Evolutionary conservation across 2,113 vertebrate genomes (phyloP), one percentile per base, ranked within the genome.

Genomic region (Pantherophis guttatus): DNA sequence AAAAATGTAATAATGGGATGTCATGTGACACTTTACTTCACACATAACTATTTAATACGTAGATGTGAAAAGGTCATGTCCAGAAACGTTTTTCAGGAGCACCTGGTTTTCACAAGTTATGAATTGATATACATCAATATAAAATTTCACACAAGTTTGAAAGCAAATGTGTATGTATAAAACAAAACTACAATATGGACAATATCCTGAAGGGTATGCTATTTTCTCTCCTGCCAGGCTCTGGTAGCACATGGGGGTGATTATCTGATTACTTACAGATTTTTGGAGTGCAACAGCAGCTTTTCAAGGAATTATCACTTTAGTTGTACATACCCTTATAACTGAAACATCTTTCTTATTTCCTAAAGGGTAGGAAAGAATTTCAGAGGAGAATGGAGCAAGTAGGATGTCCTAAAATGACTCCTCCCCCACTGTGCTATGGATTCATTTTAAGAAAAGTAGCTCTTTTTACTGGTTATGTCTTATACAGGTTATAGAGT

Each of bases 371-470:
- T 26, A 26, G 58, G 58, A 93, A 90, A 90, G 88, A 90, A 93
- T 93, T 93, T 89, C 92, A 93, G 57, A 87, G 87, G 92, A 8
- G 92, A 93, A 93, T 19, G n/a, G 89, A 90, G 81, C 57, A 93
- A 90, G 54, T 48, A 93, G 75, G 75, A 65, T 93, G 89, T 86
- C 88, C 88, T 90, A 65, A 90, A 93, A 90, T 93, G 89, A 93
- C 75, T 93, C 48, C 55, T 90, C 55, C 92, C 70, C n/a, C 92
- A 90, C 44, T 85, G 53, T 53, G 29, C 55, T 9, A 19, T 62
- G 57, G 75, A 53, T 65, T 90, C 26, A 3, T 59, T 87, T 90
- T 90, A 62, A 65, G 59, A 65, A 54, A 21, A 90, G 29, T 81
- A 39, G n/a, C 48, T 44, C 88, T 59, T 93, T 58, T 50, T 85